Evolutionary conservation across 2,797 vertebrate species (phyloP), one percentile per base, ranked within the genome.

Genomic region (Eleutherodactylus coqui): DNA sequence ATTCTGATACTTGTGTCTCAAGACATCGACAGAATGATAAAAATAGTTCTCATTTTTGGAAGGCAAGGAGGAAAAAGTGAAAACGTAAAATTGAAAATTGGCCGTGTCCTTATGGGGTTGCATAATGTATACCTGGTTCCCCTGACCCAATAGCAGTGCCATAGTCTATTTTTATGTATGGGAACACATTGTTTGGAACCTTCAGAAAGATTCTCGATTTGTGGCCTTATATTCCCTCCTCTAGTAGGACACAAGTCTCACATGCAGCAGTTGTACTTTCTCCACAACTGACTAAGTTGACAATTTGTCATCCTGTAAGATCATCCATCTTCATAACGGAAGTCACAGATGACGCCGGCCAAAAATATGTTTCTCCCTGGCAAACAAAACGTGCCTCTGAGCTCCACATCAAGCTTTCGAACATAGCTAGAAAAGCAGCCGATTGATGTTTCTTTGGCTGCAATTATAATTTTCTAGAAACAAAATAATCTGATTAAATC

Each of bases 401-500:
- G 67, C 21, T 43, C 62, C 53, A 60, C 64, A 79, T 9, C 62
- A 45, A 72, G 43, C 32, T 24, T 53, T 60, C 32, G 32, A 70
- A 67, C 13, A 17, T 32, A 19, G 43, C 13, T 13, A 73, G 27
- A 64, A n/a, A 67, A 62, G 36, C 67, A 43, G 19, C 29, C 32
- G 29, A 79, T 67, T 81, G 53, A 86, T 79, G 43, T 36, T 62
- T 81, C 67, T 38, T 86, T 64, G 49, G 49, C 78, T 10, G 69
- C 21, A 62, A 75, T 81, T 41, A 45, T 3, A 60, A 60, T 75
- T 75, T 86, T 60, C 32, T 64, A 16, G 24, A 58, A 53, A 73
- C 3, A 70, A 85, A 81, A 86, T 67, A 86, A 86, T 81, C 78
- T 86, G 78, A 86, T 81, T 86, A 86, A 86, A 86, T 81, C 27